Evolutionary conservation across 2,797 vertebrate species (phyloP), one percentile per base, ranked within the genome.

Genomic region (Zenarchopterus dispar): DNA sequence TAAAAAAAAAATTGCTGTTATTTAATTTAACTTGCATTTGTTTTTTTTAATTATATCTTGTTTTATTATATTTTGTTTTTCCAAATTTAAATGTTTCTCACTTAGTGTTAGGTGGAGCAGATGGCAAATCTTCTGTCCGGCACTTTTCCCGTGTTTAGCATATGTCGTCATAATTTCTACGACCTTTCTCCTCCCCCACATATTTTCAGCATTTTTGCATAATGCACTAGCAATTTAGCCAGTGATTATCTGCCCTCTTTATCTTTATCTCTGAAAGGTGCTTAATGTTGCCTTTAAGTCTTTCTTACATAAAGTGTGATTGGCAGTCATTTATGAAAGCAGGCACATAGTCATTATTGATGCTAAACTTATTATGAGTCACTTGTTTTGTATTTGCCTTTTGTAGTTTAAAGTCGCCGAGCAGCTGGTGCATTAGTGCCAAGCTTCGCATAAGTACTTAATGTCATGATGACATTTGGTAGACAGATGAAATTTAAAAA

Each of bases 161-260:
- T 11, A 47, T 42, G 11, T 58, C 48, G 15, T 43, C 44, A 19
- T 48, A 10, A 53, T 75, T 62, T 61, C 50, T 18, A 24, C 59
- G 39, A 66, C 63, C 62, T 65, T 62, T 67, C 45, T 49, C 53
- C 26, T 65, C 1, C n/a, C 5, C 33, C 16, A 44, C 50, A 61
- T 60, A 19, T 60, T 67, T 77, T 78, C 67, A 61, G 28, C 23
- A n/a, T 67, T 76, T 64, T 44, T 70, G 75, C 80, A 66, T 77
- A 73, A 81, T 75, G 75, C 46, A 62, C 45, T 53, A 46, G 52
- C 76, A 68, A 58, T 80, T 81, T 56, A 50, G 45, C 43, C 62
- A 45, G 56, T 33, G 5, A 52, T 75, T 71, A 59, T 65, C 67
- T 64, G 41, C 48, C 56, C 46, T 69, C 58, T 52, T n/a, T n/a